Evolutionary conservation across 2,113 vertebrate genomes (phyloP), one percentile per base, ranked within the genome.

Genomic region (Rhynchopsitta pachyrhyncha): DNA sequence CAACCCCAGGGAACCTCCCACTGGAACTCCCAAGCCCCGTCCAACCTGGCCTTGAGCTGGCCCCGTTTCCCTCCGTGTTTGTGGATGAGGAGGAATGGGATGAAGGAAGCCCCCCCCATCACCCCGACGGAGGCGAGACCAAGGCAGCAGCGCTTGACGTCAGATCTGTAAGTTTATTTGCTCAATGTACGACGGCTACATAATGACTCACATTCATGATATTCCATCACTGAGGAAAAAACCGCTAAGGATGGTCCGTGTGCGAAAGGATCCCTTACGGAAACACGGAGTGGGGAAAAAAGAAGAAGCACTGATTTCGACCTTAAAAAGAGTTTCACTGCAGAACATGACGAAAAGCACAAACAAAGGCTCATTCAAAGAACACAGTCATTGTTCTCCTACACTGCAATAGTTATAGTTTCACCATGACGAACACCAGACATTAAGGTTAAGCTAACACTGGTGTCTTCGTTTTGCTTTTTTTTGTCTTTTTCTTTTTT

Each of bases 181-280:
- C 98, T 99, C 98, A 98, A 99, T 99, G 99, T 99, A 99, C 98
- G 98, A 99, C 98, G 98, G 99, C 99, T 99, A 99, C 99, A 99
- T 98, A 98, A 98, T 99, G 98, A 99, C 99, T 99, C 99, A 99
- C 99, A 99, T 99, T 99, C 99, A 99, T 99, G 98, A 99, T 99
- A 99, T 99, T 99, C 98, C 98, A 98, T 98, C 98, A 98, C 98
- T 98, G 98, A 99, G 98, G 98, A 99, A 98, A 95, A 95, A 98
- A 99, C 99, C 98, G 99, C 98, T 98, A 99, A 98, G 99, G 98
- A 99, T 99, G 99, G 99, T 99, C 99, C 99, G 98, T 99, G 98
- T 99, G 98, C 98, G 98, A 99, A 98, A 98, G 94, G 97, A 98
- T 98, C 97, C 98, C 98, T 97, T 98, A 98, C 97, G 98, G 97